These are phyloP conservation scores for Anguilla marmorata DNA, from an alignment of 2,797 vertebrate genomes.

Conservation along the genomic window DNA sequence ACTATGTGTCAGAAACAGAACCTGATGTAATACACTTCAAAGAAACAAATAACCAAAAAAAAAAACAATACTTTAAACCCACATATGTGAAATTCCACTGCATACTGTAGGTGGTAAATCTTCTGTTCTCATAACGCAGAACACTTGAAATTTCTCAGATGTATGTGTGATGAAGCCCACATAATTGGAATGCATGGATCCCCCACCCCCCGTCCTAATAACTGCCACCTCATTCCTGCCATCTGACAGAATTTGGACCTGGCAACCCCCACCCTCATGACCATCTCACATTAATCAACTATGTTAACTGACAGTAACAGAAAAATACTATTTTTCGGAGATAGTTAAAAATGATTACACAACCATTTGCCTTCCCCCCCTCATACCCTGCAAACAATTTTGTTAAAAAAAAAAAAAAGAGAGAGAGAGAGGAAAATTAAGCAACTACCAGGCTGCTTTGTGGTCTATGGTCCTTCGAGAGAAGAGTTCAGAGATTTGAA, in stretches of 20 bases:
- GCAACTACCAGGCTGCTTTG: slow-evolving; percentile 22
- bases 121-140: background rate
- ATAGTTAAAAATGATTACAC: slow-evolving; percentile 8
- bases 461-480: slow-evolving; percentile 9
- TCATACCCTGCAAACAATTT: slow-evolving; percentile 2
- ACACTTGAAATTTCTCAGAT: slow-evolving; percentile 18
- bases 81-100: slow-evolving; percentile 22
- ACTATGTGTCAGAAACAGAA: slow-evolving; percentile 38
- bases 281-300: slow-evolving; percentile 19
- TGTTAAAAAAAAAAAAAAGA: slow-evolving; percentile 22
- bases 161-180: slow-evolving; percentile 1
- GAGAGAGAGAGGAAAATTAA: background rate
- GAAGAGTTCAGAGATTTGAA: background rate
- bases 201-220: slow-evolving; percentile 27
- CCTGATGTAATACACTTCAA: slow-evolving; percentile 51
- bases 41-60: slow-evolving; percentile 51
- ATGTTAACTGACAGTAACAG: slow-evolving; percentile 28
- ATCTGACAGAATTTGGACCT: background rate
- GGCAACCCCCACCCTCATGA: background rate
- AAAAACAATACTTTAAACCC: slow-evolving; percentile 37
- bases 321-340: background rate
- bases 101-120: slow-evolving; percentile 3
- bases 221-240: slow-evolving; percentile 19
- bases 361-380: background rate
- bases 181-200: slow-evolving; percentile 2